phyloP scores from a whole-genome alignment of 2,797 vertebrate species.

The Darevskia mixta region DNA sequence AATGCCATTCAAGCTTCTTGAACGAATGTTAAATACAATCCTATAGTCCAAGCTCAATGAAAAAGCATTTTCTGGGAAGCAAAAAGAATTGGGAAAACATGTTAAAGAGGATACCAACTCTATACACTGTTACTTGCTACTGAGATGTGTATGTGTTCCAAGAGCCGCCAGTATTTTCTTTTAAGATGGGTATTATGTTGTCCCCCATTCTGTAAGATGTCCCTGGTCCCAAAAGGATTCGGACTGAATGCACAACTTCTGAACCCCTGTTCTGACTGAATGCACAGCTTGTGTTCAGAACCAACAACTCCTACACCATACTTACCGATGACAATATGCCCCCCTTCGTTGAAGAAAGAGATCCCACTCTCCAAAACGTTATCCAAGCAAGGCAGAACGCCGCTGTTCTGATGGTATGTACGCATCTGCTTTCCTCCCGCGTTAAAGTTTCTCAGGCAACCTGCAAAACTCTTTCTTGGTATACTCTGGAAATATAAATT shows the following conservation, averaged over 20 bases:
- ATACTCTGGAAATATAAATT: conserved; percentile 80
- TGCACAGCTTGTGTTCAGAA: background rate
- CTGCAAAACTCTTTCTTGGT: conserved; percentile 86
- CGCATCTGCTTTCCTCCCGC: conserved; percentile 82
- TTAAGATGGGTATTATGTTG: no score
- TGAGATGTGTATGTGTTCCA: background rate
- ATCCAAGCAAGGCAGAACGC: conserved; percentile 86
- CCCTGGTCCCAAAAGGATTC: no score
- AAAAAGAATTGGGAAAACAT: background rate
- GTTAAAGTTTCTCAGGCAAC: conserved; percentile 90
- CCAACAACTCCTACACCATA: background rate
- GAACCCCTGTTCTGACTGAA: background rate
- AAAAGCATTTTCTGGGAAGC: conserved; percentile 83
- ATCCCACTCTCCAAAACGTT: conserved; percentile 84
- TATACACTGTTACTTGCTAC: background rate
- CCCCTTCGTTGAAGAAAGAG: conserved; percentile 89
- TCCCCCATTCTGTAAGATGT: no score
- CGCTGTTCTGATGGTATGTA: conserved; percentile 78
- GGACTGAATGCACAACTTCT: background rate
- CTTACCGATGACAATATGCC: conserved; percentile 87
- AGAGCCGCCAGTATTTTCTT: no score
- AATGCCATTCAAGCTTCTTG: conserved; percentile 83
- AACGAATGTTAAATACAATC: conserved; percentile 86
- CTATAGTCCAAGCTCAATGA: conserved; percentile 84
- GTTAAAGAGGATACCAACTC: background rate